A percentile compares a stretch with the other conserved stretches of the same genome.
phyloP scores from a whole-genome alignment of 2,888 invertebrate species.

The Ormia ochracea region DNA sequence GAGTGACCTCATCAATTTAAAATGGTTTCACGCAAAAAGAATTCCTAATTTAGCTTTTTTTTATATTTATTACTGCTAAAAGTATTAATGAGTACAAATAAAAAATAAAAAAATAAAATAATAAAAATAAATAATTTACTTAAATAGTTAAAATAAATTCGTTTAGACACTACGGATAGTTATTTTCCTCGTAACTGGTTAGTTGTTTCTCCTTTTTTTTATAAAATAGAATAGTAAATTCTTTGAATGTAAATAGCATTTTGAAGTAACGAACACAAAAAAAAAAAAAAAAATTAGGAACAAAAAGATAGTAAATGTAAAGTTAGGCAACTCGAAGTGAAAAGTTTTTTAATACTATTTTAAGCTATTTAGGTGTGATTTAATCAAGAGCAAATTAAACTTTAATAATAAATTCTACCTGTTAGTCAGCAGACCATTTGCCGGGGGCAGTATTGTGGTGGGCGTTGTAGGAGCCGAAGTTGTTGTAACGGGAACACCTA shows the following conservation, averaged over 20 bases:
- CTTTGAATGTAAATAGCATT: constrained; percentile 56
- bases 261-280: constrained; percentile 25
- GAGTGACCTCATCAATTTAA: neutral
- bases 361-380: neutral
- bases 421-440: constrained; percentile 75
- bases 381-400: constrained; percentile 11
- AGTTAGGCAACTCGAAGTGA: constrained; percentile 31
- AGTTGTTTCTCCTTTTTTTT: constrained; percentile 48
- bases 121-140: constrained; percentile 52
- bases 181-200: constrained; percentile 28
- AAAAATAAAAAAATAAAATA: constrained; percentile 14
- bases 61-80: constrained; percentile 25
- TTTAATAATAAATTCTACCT: constrained; percentile 69
- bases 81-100: constrained; percentile 24
- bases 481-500: constrained; percentile 64
- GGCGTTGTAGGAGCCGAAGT: constrained; percentile 66
- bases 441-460: constrained; percentile 71
- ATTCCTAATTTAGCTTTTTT: constrained; percentile 13
- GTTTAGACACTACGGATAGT: constrained; percentile 49
- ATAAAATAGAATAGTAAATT: constrained; percentile 49
- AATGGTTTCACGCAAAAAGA: neutral
- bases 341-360: constrained; percentile 40
- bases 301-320: constrained; percentile 55
- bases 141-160: constrained; percentile 58
- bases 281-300: constrained; percentile 50